Conservation (phyloP, 2,113 vertebrate genomes). For the Ariopsis seemanni region DNA sequence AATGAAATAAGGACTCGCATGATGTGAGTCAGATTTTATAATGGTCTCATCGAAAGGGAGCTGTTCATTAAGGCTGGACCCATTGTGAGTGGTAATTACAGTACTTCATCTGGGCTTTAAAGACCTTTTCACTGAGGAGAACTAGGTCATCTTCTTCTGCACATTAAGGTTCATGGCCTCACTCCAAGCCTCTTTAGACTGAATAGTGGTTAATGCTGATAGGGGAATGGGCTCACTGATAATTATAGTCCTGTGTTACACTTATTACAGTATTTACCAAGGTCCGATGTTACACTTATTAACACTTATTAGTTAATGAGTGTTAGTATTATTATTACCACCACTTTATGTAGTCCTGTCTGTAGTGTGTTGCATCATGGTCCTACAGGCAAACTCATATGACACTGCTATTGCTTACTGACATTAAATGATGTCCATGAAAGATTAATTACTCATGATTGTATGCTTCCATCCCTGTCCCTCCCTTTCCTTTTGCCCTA, state of each 20-base stretch:
- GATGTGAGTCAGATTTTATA: slow-evolving; percentile 39
- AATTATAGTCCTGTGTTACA: neutral
- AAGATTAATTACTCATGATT: neutral
- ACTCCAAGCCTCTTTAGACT: slow-evolving; percentile 32
- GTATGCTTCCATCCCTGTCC: neutral
- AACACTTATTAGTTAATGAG: neutral
- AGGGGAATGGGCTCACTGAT: neutral
- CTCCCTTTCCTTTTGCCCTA: neutral
- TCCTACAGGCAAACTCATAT: neutral
- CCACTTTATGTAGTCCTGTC: neutral
- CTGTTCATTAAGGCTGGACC: slow-evolving; percentile 49
- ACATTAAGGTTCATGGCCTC: slow-evolving; percentile 36
- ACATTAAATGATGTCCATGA: neutral
- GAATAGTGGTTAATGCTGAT: slow-evolving; percentile 31
- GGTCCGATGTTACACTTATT: neutral
- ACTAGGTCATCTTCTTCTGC: slow-evolving; percentile 46
- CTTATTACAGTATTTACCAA: neutral
- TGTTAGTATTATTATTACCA: neutral
- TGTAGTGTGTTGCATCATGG: neutral
- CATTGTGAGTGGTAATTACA: slow-evolving; percentile 52
- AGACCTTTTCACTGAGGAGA: slow-evolving; percentile 42
- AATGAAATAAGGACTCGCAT: slow-evolving; percentile 37
- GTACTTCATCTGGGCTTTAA: slow-evolving; percentile 50
- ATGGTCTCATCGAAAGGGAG: slow-evolving; percentile 46
- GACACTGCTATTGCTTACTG: neutral